phyloP scores from a whole-genome alignment of 2,113 vertebrate genomes.

The Coregonus clupeaformis region DNA sequence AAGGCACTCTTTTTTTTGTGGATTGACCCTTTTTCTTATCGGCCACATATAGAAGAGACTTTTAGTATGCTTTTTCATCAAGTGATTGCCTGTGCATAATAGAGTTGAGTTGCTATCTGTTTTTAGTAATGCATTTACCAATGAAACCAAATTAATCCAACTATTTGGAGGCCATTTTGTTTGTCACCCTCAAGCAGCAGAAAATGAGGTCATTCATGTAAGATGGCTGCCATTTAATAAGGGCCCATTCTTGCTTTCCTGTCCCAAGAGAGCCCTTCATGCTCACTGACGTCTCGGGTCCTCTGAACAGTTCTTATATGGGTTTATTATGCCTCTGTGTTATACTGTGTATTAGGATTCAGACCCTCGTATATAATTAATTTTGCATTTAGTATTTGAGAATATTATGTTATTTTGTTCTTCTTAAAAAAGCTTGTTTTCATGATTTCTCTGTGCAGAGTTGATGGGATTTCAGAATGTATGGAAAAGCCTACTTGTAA shows the following conservation, averaged over 20 bases:
- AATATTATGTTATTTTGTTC: constrained; percentile 66
- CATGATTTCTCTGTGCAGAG: constrained; percentile 44
- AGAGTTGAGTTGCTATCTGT: too few relatives aligned
- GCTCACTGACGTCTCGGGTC: constrained; percentile 24
- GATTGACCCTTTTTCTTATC: too few relatives aligned
- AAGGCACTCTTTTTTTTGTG: too few relatives aligned
- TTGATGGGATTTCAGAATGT: constrained; percentile 54
- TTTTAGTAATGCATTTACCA: background rate
- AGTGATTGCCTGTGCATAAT: too few relatives aligned
- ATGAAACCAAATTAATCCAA: background rate
- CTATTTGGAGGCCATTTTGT: constrained; percentile 44
- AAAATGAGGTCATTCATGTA: constrained; percentile 2
- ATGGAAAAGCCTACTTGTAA: constrained; percentile 35
- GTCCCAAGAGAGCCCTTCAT: constrained; percentile 14
- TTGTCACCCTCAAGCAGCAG: background rate
- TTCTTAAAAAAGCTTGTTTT: too few relatives aligned
- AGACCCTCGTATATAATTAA: constrained; percentile 50
- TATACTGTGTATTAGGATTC: constrained; percentile 34
- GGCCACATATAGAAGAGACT: too few relatives aligned
- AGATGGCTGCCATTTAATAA: constrained; percentile 45
- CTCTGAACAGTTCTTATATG: constrained; percentile 30
- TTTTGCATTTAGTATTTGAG: constrained; percentile 47
- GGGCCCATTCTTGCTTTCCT: background rate
- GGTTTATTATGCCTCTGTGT: constrained; percentile 34
- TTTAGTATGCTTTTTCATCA: too few relatives aligned